A percentile compares a stretch with the other conserved stretches of the same genome.
phyloP scores from a whole-genome alignment of 2,797 vertebrate genomes.

The Octomys mimax region DNA sequence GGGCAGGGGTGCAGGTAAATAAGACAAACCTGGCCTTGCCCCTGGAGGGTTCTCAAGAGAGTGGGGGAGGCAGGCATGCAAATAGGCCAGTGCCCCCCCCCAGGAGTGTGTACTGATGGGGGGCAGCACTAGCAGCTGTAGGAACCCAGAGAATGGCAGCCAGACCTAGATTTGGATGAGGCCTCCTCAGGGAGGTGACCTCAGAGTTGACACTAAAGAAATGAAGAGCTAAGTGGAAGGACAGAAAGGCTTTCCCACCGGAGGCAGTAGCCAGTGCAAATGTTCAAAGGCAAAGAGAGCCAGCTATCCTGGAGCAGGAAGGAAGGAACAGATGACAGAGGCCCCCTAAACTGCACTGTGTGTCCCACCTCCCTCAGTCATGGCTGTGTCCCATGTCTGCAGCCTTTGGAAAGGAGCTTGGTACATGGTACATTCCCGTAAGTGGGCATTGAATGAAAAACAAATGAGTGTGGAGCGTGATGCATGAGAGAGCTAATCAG shows the following conservation, averaged over 20 bases:
- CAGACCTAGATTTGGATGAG: no score
- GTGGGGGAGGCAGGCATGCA: no score
- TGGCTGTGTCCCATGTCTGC: accelerated
- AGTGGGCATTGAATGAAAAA: neutral
- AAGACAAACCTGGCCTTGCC: neutral
- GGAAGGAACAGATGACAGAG: neutral
- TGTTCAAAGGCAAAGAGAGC: neutral
- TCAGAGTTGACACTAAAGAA: neutral
- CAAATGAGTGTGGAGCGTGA: neutral
- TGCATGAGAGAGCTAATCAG: neutral
- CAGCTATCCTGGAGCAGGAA: neutral
- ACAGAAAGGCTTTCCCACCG: neutral
- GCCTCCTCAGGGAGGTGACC: neutral
- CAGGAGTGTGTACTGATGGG: neutral
- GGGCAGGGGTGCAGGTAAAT: neutral
- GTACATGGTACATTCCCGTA: neutral
- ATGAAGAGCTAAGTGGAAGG: no score
- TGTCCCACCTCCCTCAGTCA: neutral
- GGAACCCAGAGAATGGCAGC: neutral
- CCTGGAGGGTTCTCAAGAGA: neutral
- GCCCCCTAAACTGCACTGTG: accelerated
- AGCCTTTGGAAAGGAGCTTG: neutral
- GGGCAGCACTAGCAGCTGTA: neutral
- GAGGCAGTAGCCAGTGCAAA: neutral
- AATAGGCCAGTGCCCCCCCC: neutral